Evolutionary conservation across 2,113 vertebrate genomes (phyloP), one percentile per base, ranked within the genome.

Genomic region (Bolborhynchus lineola): DNA sequence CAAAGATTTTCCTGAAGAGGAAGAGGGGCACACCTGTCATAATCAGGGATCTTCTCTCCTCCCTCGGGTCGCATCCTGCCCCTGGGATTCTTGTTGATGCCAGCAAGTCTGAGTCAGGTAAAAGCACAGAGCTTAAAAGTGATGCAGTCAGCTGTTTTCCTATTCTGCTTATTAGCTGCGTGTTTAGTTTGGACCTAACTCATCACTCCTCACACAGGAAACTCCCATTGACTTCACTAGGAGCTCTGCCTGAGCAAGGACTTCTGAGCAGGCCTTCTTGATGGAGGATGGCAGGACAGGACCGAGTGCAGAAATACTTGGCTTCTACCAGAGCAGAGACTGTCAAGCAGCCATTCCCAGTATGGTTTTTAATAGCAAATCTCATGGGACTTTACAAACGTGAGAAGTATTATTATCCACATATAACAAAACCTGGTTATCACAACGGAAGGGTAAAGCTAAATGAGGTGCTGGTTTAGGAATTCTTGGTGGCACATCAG

Each of bases 131-230:
- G 46, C 82, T 92, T 91, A 62, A 93, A 89, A 94, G 70, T 33
- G 1, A 65, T 13, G 44, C 63, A 92, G 80, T 96, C 91, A 95
- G 91, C 89, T 84, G 74, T 90, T 94, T 94, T 71, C 47, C 49
- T 94, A 26, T 0, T 6, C 24, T 77, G 68, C 84, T 80, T 67
- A 49, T 94, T 90, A 82, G 59, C 1, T 70, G 79, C 49, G 67
- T 83, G 90, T 90, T 95, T 94, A 80, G 76, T 83, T 93, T 97
- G 88, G 88, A 74, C 41, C 42, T 20, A 46, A 75, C 50, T 94
- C 76, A 80, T 93, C 95, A 80, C 71, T 94, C 85, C 79, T 71
- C 86, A 50, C 1, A 0, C 0, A 2, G 93, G 93, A 86, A 94
- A 92, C 90, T 95, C 93, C 90, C 88, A 83, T 9, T 70, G 71